phyloP scores from a whole-genome alignment of 2,113 vertebrate species.

The Vimba vimba region DNA sequence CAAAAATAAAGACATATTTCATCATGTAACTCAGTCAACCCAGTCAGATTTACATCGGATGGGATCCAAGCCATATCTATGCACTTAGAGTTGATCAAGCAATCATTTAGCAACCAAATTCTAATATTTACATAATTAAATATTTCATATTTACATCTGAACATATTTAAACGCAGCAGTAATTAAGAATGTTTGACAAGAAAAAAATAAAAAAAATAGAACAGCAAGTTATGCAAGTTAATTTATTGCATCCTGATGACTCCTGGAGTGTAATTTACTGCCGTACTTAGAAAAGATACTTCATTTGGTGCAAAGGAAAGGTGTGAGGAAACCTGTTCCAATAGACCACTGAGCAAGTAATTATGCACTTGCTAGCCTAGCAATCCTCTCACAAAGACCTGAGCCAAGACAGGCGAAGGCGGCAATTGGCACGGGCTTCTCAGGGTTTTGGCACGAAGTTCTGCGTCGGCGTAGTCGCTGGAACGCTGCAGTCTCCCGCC shows the following conservation, averaged over 20 bases:
- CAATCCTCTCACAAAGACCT: conserved; percentile 39
- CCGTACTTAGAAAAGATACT: conserved; percentile 20
- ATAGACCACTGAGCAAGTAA: conserved; percentile 52
- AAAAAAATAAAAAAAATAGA: neutral
- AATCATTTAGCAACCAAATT: neutral
- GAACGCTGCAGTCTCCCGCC: conserved; percentile 24
- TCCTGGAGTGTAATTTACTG: neutral
- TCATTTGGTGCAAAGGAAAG: conserved; percentile 38
- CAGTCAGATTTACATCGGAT: neutral
- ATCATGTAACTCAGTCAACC: neutral
- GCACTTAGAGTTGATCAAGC: neutral
- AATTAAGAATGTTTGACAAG: neutral
- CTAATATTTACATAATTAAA: neutral
- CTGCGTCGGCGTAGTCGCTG: neutral
- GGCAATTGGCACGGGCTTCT: conserved; percentile 35
- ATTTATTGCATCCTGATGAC: neutral
- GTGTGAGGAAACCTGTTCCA: conserved; percentile 50
- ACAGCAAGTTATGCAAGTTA: neutral
- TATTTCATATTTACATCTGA: neutral
- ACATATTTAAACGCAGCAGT: neutral
- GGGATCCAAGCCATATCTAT: neutral
- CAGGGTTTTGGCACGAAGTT: conserved; percentile 17
- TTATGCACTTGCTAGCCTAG: conserved; percentile 57
- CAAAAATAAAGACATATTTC: neutral
- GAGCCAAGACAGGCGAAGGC: conserved; percentile 18